These are phyloP conservation scores for Gracilinanus agilis DNA, from an alignment of 2,113 vertebrate genomes.

Conservation along the genomic window DNA sequence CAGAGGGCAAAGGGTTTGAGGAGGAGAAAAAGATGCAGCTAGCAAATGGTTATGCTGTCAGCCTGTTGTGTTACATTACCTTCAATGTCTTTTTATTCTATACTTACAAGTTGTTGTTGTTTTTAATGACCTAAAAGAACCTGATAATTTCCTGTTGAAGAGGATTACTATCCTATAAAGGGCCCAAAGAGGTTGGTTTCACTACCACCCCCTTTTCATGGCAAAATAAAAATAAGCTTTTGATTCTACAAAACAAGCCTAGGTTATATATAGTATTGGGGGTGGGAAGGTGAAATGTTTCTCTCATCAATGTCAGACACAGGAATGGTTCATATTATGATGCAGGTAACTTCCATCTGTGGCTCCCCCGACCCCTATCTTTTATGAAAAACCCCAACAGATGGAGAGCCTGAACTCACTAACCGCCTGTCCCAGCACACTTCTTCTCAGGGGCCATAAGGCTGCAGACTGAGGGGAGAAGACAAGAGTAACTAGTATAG, in stretches of 20 bases:
- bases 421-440: slow-evolving; percentile 33
- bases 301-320: slow-evolving; percentile 33
- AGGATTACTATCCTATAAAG: slow-evolving; percentile 42
- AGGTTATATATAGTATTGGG: not conserved
- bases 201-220: slow-evolving; percentile 18
- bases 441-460: slow-evolving; percentile 32
- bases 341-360: slow-evolving; percentile 68
- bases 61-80: slow-evolving; percentile 7
- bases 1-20: not conserved
- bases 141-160: slow-evolving; percentile 60
- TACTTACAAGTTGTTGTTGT: slow-evolving; percentile 43
- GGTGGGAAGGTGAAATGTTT: not conserved
- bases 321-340: slow-evolving; percentile 37
- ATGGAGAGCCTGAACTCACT: slow-evolving; percentile 59
- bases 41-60: not conserved
- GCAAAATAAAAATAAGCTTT: slow-evolving; percentile 48
- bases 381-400: slow-evolving; percentile 66
- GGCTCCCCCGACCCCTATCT: slow-evolving; percentile 65
- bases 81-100: slow-evolving; percentile 46
- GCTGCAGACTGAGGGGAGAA: slow-evolving; percentile 22
- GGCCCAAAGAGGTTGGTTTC: slow-evolving; percentile 46
- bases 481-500: slow-evolving; percentile 21
- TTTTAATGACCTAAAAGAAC: slow-evolving; percentile 44
- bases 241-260: not conserved
- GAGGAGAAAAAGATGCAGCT: not conserved